These are phyloP conservation scores for Calliopum simillimum DNA, from an alignment of 2,888 invertebrate species.

Conservation along the genomic window DNA sequence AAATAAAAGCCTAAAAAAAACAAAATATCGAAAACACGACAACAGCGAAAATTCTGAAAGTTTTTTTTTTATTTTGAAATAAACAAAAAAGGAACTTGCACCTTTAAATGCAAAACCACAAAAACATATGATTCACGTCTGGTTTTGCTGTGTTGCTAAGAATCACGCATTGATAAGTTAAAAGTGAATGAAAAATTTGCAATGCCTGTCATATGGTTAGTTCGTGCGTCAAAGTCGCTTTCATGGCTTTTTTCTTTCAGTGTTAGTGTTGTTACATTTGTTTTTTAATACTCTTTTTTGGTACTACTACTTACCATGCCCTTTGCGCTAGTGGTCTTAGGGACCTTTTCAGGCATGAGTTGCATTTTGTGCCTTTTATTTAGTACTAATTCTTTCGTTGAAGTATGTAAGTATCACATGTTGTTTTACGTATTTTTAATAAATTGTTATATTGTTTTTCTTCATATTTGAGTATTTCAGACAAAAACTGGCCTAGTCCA, in stretches of 20 bases:
- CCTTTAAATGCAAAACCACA: no score
- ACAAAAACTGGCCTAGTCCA: no score
- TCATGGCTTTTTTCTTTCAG: neutral
- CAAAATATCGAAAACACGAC: no score
- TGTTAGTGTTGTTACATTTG: neutral
- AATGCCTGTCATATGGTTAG: neutral
- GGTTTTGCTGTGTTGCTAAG: neutral
- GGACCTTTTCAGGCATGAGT: neutral
- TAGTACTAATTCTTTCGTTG: no score
- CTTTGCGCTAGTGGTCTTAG: neutral
- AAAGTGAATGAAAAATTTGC: constrained; percentile 4
- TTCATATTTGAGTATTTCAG: no score
- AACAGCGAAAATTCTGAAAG: no score
- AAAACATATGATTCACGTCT: constrained; percentile 14
- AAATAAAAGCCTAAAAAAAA: no score
- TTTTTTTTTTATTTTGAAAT: no score
- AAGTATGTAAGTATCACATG: no score
- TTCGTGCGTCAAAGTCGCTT: neutral
- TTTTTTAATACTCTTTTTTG: neutral
- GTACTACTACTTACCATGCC: neutral
- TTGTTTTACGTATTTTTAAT: no score
- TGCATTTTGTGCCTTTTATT: neutral
- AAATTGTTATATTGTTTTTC: no score
- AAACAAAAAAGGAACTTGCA: no score
- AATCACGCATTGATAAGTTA: neutral